These are phyloP conservation scores for Autographa pulchrina DNA, from an alignment of 2,888 invertebrate genomes.

Conservation along the genomic window DNA sequence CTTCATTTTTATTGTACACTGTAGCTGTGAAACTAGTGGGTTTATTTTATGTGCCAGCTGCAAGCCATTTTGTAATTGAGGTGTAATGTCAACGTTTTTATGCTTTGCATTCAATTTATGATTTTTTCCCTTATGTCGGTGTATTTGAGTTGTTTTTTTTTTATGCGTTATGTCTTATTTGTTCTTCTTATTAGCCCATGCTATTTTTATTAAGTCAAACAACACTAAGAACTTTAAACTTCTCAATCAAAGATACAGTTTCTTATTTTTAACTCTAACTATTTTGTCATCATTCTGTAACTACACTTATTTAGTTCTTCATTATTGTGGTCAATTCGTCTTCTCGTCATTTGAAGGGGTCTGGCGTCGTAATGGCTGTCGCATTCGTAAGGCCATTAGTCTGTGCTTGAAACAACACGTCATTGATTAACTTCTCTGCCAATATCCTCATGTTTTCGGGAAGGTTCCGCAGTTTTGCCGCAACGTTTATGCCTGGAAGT, in stretches of 20 bases:
- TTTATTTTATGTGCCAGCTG: slow-evolving; percentile 1
- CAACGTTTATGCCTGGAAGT: slow-evolving; percentile 81
- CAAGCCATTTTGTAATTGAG: not conserved
- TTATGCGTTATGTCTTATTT: too few species aligned
- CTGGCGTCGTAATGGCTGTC: slow-evolving; percentile 71
- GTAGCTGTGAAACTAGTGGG: not conserved
- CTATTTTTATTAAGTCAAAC: too few species aligned
- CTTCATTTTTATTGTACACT: not conserved
- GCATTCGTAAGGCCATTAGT: slow-evolving; percentile 74
- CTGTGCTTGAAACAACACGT: slow-evolving; percentile 83
- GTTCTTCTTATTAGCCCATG: too few species aligned
- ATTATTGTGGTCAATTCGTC: not conserved
- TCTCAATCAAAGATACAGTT: too few species aligned
- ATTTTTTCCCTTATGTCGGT: not conserved
- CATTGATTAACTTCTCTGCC: slow-evolving; percentile 84
- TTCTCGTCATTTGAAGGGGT: slow-evolving; percentile 69
- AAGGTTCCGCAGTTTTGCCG: slow-evolving; percentile 82
- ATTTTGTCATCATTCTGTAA: not conserved
- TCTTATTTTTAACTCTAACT: too few species aligned
- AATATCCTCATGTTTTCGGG: slow-evolving; percentile 78
- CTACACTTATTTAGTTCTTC: not conserved
- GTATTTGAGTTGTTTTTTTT: too few species aligned
- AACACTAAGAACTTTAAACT: not conserved
- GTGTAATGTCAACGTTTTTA: slow-evolving; percentile 2
- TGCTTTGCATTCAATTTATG: not conserved